phyloP scores from a whole-genome alignment of 2,888 invertebrate genomes.

The Noctua pronuba region DNA sequence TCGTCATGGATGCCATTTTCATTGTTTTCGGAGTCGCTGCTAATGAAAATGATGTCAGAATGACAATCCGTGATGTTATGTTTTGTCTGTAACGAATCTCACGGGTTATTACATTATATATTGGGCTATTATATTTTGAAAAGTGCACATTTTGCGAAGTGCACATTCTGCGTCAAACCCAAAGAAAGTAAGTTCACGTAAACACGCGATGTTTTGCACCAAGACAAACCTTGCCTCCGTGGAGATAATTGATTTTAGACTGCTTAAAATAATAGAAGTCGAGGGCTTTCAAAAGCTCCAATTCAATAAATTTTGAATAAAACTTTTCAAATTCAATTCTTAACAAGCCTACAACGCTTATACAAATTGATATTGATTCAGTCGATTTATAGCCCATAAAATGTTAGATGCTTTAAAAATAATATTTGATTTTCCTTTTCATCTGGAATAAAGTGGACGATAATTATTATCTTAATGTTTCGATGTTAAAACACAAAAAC shows the following conservation, averaged over 20 bases:
- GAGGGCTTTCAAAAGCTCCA: not conserved
- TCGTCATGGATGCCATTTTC: no score
- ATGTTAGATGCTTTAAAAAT: constrained; percentile 31
- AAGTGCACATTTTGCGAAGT: no score
- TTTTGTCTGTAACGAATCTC: no score
- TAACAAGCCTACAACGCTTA: not conserved
- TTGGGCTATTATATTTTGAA: no score
- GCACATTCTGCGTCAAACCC: no score
- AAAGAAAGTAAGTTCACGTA: not conserved
- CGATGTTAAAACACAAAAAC: constrained; percentile 35
- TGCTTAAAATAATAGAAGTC: not conserved
- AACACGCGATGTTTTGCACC: not conserved
- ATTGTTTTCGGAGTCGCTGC: no score
- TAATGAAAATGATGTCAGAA: no score
- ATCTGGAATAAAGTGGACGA: constrained; percentile 37
- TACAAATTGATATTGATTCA: constrained; percentile 13
- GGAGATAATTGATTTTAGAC: not conserved
- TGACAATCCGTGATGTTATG: no score
- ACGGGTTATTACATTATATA: no score
- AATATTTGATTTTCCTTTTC: constrained; percentile 24
- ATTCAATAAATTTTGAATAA: not conserved
- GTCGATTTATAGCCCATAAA: constrained; percentile 37
- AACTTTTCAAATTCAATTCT: not conserved
- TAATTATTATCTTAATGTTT: constrained; percentile 45
- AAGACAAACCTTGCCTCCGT: not conserved